Percentiles rank a stretch among this genome's conserved stretches.
phyloP scores from a whole-genome alignment of 2,113 vertebrate genomes.

The Pterophyllum scalare region DNA sequence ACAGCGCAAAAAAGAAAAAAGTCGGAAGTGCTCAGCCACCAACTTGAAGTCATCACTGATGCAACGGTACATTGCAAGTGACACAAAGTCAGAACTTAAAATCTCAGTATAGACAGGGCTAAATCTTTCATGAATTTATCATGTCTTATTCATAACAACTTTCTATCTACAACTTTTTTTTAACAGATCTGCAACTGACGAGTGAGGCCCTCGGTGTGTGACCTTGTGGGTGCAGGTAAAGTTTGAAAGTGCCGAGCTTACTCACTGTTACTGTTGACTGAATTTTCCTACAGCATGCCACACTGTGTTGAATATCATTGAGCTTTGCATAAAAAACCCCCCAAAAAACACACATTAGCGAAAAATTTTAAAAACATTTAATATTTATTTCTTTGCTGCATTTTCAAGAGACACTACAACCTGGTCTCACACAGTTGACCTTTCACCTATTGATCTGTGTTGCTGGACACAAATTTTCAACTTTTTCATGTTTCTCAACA shows the following conservation, averaged over 20 bases:
- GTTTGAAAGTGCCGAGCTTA: constrained; percentile 39
- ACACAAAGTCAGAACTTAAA: constrained; percentile 76
- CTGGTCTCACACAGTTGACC: background rate
- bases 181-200: constrained; percentile 30
- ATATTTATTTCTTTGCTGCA: background rate
- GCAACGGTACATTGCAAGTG: constrained; percentile 71
- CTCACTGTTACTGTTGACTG: background rate
- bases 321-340: constrained; percentile 19
- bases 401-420: background rate
- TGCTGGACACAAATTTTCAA: no score
- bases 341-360: constrained; percentile 20
- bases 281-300: background rate
- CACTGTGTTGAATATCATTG: constrained; percentile 23
- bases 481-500: no score
- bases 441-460: background rate
- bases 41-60: constrained; percentile 68
- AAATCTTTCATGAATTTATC: constrained; percentile 79
- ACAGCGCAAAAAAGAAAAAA: constrained; percentile 52
- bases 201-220: constrained; percentile 22
- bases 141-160: constrained; percentile 81
- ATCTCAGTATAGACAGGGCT: constrained; percentile 73
- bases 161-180: constrained; percentile 49
- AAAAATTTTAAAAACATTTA: background rate
- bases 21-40: constrained; percentile 25
- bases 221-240: constrained; percentile 52